phyloP scores from a whole-genome alignment of 92 coral and sea anemone species.

The Parazoanthus swiftii region DNA sequence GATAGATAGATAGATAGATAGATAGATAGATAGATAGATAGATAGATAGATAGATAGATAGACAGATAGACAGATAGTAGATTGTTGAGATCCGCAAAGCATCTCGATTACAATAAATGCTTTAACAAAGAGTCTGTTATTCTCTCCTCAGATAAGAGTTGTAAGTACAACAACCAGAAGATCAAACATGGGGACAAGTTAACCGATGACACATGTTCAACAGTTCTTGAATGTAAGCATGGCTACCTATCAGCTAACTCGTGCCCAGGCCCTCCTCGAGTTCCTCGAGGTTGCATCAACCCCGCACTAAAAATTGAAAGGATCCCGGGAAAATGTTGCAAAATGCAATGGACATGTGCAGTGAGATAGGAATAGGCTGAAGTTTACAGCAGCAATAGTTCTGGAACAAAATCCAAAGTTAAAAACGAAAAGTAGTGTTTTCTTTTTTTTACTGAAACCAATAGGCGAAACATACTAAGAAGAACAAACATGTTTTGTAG shows the following conservation, averaged over 20 bases:
- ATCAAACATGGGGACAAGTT: slow-evolving; percentile 74
- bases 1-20: too few relatives aligned
- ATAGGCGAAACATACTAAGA: background rate
- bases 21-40: too few relatives aligned
- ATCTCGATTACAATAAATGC: background rate
- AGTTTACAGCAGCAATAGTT: background rate
- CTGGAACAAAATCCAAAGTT: background rate
- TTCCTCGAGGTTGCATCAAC: slow-evolving; percentile 75
- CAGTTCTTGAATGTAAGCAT: slow-evolving; percentile 77
- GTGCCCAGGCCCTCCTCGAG: slow-evolving; percentile 80
- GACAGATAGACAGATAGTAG: too few relatives aligned
- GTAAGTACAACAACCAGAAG: slow-evolving; percentile 65
- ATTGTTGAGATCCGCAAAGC: background rate
- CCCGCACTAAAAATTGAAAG: slow-evolving; percentile 69
- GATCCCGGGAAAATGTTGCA: slow-evolving; percentile 76
- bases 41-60: too few relatives aligned
- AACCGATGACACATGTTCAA: slow-evolving; percentile 82
- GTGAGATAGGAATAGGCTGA: slow-evolving; percentile 42
- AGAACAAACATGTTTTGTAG: too few relatives aligned
- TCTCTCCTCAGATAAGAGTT: slow-evolving; percentile 65
- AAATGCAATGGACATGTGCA: slow-evolving; percentile 83
- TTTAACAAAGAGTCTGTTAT: background rate
- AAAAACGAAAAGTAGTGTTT: background rate
- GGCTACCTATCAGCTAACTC: slow-evolving; percentile 74
- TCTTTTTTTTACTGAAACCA: background rate